Conservation (phyloP, 2,113 vertebrate genomes). For the Petrocephalus microphthalmus region DNA sequence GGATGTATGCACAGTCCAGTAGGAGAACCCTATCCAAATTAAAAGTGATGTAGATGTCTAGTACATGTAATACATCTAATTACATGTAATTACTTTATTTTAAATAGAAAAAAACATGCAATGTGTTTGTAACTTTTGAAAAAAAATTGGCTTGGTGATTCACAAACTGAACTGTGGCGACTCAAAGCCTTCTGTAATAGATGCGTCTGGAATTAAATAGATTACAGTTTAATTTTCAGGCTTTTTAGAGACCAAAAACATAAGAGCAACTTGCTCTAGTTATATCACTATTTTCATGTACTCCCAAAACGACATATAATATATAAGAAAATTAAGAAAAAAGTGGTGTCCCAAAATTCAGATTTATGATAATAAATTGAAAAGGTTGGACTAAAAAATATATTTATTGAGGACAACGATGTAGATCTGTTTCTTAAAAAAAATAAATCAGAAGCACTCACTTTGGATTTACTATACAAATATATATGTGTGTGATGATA, state of each 20-base stretch:
- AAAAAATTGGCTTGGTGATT: neutral
- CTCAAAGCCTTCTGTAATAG: neutral
- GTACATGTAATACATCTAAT: no score
- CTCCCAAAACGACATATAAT: neutral
- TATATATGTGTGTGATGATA: no score
- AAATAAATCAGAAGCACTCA: neutral
- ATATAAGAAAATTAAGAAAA: neutral
- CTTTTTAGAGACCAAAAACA: neutral
- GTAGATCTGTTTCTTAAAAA: neutral
- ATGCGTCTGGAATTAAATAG: neutral
- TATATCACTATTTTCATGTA: neutral
- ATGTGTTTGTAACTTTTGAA: neutral
- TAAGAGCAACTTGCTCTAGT: neutral
- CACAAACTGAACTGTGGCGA: neutral
- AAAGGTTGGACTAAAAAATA: neutral
- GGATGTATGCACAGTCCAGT: neutral
- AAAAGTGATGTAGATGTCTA: neutral
- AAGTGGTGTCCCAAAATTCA: neutral
- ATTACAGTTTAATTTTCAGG: neutral
- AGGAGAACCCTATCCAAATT: neutral
- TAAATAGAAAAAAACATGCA: neutral
- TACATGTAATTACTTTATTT: neutral
- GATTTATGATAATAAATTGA: neutral
- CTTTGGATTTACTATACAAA: neutral
- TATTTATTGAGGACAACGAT: neutral